Evolutionary conservation across 2,113 vertebrate species (phyloP).

Genomic region (Sinocyclocheilus maitianheensis): DNA sequence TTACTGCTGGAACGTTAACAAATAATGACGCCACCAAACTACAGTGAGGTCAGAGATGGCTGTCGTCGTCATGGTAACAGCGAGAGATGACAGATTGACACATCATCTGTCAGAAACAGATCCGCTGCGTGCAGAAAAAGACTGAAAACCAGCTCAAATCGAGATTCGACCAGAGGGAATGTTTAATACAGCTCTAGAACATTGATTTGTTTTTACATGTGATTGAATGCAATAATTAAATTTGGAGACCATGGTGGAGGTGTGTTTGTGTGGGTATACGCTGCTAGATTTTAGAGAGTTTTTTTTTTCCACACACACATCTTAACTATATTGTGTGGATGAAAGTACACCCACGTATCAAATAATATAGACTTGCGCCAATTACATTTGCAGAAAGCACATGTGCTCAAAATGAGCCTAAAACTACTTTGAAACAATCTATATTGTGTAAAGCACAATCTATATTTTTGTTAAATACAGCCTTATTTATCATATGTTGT

Average conservation of each 20-base stretch:
- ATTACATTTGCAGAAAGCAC: too few species aligned
- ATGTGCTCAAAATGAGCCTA: too few species aligned
- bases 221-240: neutral
- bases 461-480: too few species aligned
- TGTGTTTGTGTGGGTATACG: too few species aligned
- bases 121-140: neutral
- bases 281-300: too few species aligned
- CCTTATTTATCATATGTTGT: too few species aligned
- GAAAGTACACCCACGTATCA: too few species aligned
- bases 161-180: neutral
- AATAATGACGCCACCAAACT: neutral
- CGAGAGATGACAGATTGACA: neutral
- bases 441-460: too few species aligned
- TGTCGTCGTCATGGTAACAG: neutral
- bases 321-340: too few species aligned
- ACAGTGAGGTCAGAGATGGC: neutral
- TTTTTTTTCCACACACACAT: too few species aligned
- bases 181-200: neutral
- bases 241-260: neutral
- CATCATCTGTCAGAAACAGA: constrained; percentile 4
- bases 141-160: neutral
- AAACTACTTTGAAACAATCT: too few species aligned
- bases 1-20: neutral
- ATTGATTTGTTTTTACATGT: neutral
- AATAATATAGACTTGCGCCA: too few species aligned